phyloP scores from a whole-genome alignment of 1,140 invertebrate genomes.

The Acromyrmex heyeri region DNA sequence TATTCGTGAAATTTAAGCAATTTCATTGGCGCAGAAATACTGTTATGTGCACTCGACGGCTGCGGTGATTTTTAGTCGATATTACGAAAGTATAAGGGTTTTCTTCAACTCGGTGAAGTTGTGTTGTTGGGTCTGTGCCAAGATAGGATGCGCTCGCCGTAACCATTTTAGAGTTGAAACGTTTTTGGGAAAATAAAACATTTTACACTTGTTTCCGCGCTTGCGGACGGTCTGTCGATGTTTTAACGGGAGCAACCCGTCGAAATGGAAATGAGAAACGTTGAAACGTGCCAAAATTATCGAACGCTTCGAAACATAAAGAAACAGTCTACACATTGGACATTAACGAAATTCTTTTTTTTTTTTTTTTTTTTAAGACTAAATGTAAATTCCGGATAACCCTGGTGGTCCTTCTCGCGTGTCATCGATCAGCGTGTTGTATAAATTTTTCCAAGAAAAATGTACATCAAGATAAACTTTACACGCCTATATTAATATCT shows the following conservation, averaged over 20 bases:
- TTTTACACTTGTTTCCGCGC: conserved; percentile 61
- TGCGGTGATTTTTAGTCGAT: background rate
- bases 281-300: conserved; percentile 49
- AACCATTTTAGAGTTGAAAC: conserved; percentile 63
- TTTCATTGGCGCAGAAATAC: background rate
- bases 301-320: conserved; percentile 36
- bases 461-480: background rate
- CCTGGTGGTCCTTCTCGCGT: background rate
- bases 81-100: conserved; percentile 53
- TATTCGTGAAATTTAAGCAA: conserved; percentile 4
- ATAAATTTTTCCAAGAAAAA: background rate
- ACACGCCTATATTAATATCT: background rate
- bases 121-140: conserved; percentile 45
- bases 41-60: background rate
- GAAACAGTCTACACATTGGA: conserved; percentile 12
- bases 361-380: background rate
- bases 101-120: conserved; percentile 9
- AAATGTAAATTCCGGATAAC: conserved; percentile 15
- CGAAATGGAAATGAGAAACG: conserved; percentile 41
- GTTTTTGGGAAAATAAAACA: conserved; percentile 62
- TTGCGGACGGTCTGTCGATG: conserved; percentile 20
- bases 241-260: conserved; percentile 35
- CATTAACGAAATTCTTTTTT: conserved; percentile 11
- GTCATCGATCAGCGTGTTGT: background rate
- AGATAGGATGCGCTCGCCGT: conserved; percentile 54